A percentile compares a stretch with the other conserved stretches of the same genome.
Conservation (phyloP, 2,888 invertebrate species). For the Agonopterix arenella region DNA sequence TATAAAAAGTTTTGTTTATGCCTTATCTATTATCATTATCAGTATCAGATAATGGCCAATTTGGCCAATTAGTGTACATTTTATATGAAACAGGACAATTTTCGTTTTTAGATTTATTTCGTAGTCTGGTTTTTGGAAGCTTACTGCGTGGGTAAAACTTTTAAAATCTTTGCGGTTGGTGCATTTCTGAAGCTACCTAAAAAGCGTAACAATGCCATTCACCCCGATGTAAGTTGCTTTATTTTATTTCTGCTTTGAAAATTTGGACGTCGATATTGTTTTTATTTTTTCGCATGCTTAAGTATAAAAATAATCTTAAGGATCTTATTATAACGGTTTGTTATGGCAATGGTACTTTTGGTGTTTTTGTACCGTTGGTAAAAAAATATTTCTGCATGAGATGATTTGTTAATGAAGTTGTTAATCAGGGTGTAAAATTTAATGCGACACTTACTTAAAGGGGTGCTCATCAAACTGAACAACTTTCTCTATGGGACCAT, state of each 20-base stretch:
- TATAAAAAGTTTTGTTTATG: slow-evolving; percentile 8
- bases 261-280: background rate
- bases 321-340: too few relatives aligned
- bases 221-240: slow-evolving; percentile 65
- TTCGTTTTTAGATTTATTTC: slow-evolving; percentile 55
- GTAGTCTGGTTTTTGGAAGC: slow-evolving; percentile 42
- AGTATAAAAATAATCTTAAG: background rate
- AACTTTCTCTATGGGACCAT: too few relatives aligned
- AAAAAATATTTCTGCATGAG: too few relatives aligned
- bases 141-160: slow-evolving; percentile 42
- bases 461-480: too few relatives aligned
- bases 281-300: background rate
- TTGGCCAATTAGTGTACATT: slow-evolving; percentile 13
- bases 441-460: too few relatives aligned
- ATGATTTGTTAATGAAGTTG: too few relatives aligned
- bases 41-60: slow-evolving; percentile 12
- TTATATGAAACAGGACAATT: slow-evolving; percentile 20
- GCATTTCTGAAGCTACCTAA: slow-evolving; percentile 12
- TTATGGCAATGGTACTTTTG: too few relatives aligned
- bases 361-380: too few relatives aligned
- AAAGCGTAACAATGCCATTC: slow-evolving; percentile 59
- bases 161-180: slow-evolving; percentile 24
- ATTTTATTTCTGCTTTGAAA: slow-evolving; percentile 1
- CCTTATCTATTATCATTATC: slow-evolving; percentile 6
- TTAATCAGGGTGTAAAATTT: too few relatives aligned